Evolutionary conservation across 2,113 vertebrate species (phyloP).

Genomic region (Hippocampus abdominalis): DNA sequence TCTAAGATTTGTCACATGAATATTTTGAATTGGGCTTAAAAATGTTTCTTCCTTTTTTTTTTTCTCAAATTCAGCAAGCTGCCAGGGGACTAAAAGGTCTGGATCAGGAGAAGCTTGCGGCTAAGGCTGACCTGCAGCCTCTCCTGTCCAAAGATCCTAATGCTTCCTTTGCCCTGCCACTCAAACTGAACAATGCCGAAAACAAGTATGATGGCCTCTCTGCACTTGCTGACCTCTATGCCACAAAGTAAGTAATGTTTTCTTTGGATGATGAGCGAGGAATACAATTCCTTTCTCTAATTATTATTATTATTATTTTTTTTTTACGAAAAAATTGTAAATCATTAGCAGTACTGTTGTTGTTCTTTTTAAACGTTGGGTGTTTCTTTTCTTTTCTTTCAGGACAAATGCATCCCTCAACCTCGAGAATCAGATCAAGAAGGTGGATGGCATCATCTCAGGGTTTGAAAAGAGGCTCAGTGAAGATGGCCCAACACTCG

Average conservation of each 20-base stretch:
- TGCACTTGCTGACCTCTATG: conserved; percentile 79
- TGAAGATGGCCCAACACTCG: conserved; percentile 75
- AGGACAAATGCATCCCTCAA: conserved; percentile 86
- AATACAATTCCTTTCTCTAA: not conserved
- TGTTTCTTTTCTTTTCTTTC: not conserved
- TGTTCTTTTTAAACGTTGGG: not conserved
- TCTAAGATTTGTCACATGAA: too few species aligned
- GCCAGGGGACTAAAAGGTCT: conserved; percentile 73
- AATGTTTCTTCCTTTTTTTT: not conserved
- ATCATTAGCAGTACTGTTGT: not conserved
- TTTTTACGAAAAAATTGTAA: not conserved
- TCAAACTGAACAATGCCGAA: conserved; percentile 75
- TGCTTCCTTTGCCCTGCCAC: conserved; percentile 75
- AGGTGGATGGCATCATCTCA: conserved; percentile 78
- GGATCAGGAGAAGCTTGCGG: conserved; percentile 75
- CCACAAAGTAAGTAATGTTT: conserved; percentile 80
- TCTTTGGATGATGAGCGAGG: not conserved
- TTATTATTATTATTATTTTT: not conserved
- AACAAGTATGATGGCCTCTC: conserved; percentile 79
- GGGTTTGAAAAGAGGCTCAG: conserved; percentile 81
- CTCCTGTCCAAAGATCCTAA: conserved; percentile 72
- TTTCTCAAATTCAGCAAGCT: conserved; percentile 65
- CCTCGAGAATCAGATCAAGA: conserved; percentile 83
- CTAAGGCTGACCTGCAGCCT: conserved; percentile 78
- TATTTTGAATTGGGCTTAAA: too few species aligned